phyloP scores from a whole-genome alignment of 1,140 invertebrate species.

The Drosophila malerkotliana region DNA sequence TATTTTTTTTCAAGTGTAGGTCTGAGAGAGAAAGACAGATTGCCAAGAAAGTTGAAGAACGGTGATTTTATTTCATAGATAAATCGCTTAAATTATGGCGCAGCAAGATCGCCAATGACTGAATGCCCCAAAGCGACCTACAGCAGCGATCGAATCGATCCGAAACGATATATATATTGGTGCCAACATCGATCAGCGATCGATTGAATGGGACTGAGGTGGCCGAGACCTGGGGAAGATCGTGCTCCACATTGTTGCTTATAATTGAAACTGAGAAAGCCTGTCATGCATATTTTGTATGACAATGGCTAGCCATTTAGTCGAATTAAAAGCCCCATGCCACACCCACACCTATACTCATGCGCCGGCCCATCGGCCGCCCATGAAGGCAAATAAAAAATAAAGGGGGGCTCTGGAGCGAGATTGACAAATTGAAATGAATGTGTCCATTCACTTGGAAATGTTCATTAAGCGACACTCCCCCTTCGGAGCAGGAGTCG shows the following conservation, averaged over 20 bases:
- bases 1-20: constrained; percentile 1
- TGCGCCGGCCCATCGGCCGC: constrained; percentile 4
- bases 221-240: constrained; percentile 9
- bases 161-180: constrained; percentile 55
- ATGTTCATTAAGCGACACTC: constrained; percentile 67
- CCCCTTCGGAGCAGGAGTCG: constrained; percentile 7
- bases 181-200: constrained; percentile 62
- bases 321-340: constrained; percentile 65
- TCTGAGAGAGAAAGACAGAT: not conserved
- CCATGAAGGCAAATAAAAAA: constrained; percentile 8
- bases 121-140: constrained; percentile 77
- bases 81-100: constrained; percentile 83
- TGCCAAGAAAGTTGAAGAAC: constrained; percentile 54
- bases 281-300: constrained; percentile 75
- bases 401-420: constrained; percentile 7
- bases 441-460: constrained; percentile 77
- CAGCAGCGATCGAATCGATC: constrained; percentile 70
- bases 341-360: constrained; percentile 12
- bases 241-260: constrained; percentile 18
- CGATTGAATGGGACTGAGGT: constrained; percentile 32
- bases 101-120: constrained; percentile 56
- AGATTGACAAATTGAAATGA: constrained; percentile 82
- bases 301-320: constrained; percentile 68
- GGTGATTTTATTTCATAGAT: constrained; percentile 82
- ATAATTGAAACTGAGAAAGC: constrained; percentile 50